These are phyloP conservation scores for Bagarius yarrelli DNA, from an alignment of 2,113 vertebrate genomes.

Conservation along the genomic window DNA sequence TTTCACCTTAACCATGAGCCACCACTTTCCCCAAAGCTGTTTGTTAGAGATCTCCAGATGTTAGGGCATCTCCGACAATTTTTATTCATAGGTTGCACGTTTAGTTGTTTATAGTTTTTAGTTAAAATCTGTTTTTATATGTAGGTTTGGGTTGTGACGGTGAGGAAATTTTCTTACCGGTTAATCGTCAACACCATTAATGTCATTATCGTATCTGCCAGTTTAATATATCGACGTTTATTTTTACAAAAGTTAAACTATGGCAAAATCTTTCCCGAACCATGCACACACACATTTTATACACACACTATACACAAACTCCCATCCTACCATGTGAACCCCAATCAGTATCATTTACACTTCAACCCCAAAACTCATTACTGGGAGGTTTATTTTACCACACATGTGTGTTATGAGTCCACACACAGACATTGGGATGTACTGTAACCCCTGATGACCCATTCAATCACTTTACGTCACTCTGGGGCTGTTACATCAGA, in stretches of 20 bases:
- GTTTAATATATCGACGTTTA: too few species aligned
- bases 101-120: too few species aligned
- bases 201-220: too few species aligned
- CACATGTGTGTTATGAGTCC: neutral
- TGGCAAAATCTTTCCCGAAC: neutral
- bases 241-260: neutral
- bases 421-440: neutral
- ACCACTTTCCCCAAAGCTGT: too few species aligned
- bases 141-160: too few species aligned
- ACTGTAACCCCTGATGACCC: neutral
- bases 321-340: neutral
- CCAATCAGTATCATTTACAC: neutral
- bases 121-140: too few species aligned
- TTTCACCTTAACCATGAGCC: too few species aligned
- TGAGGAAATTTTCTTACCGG: too few species aligned
- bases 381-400: neutral
- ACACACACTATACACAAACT: neutral
- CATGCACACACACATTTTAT: neutral
- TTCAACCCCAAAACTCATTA: neutral
- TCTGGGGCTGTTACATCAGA: slow-evolving; percentile 22
- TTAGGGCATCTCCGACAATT: too few species aligned
- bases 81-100: too few species aligned
- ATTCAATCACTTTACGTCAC: neutral
- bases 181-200: too few species aligned
- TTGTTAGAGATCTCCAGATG: too few species aligned